Conservation (phyloP, 2,888 invertebrate genomes). For the Hemaris fuciformis region DNA sequence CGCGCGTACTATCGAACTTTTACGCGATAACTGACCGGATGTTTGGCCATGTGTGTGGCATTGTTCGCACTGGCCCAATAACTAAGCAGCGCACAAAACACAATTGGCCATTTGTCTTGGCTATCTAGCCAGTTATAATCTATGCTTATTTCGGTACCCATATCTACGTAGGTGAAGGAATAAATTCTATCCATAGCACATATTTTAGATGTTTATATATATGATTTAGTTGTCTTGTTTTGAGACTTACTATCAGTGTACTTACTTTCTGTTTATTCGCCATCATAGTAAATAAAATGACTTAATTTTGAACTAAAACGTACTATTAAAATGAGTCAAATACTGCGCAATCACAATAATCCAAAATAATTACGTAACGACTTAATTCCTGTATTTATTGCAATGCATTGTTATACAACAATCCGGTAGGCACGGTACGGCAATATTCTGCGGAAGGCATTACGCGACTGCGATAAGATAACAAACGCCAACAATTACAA, state of each 20-base stretch:
- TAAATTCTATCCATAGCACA: neutral
- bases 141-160: neutral
- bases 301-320: too few species aligned
- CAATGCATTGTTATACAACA: neutral
- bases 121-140: neutral
- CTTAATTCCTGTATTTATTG: neutral
- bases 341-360: too few species aligned
- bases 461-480: slow-evolving; percentile 11
- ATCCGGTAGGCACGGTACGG: neutral
- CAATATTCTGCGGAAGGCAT: slow-evolving; percentile 1
- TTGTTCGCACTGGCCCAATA: slow-evolving; percentile 56
- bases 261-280: neutral
- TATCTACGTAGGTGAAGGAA: neutral
- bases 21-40: slow-evolving; percentile 70
- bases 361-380: neutral
- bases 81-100: slow-evolving; percentile 19
- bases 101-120: slow-evolving; percentile 6
- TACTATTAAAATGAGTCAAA: too few species aligned
- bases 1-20: slow-evolving; percentile 56
- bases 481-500: slow-evolving; percentile 9
- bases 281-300: too few species aligned
- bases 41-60: slow-evolving; percentile 65
- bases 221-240: too few species aligned
- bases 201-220: neutral
- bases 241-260: too few species aligned